Base-by-base conservation (phyloP, 1,140 invertebrate species). In the Ostrea denselamellosa region DNA sequence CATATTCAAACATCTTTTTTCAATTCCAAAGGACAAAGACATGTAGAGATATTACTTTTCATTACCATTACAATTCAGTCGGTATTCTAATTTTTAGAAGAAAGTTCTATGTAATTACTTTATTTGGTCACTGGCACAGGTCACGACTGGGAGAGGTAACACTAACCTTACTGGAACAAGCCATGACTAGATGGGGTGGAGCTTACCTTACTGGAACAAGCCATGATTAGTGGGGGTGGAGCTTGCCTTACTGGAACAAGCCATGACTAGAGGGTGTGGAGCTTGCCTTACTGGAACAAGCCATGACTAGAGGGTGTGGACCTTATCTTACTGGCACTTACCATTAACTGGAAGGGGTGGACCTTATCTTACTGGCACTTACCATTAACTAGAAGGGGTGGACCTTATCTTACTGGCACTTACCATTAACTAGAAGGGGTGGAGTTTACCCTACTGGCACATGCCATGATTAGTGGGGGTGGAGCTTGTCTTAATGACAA, bases 161-260 rank as follows among this genome's bases (percentile, higher is more conserved):
- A 3, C 86, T 83, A 86, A 97, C 97, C 95, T 97, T 97, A 71
- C 96, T 96, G 51, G 97, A 97, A 90, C 96, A 96, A 12, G 96
- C 97, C 4, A 5, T 62, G 7, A 62, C 58, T 14, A 0, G 7
- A 14, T 7, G 14, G n/a, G n/a, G 58, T 12, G n/a, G n/a, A 0
- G 14, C 86, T 83, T 87, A 97, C 97, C 95, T 97, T 97, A 71
- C 96, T 96, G 51, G 97, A 97, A 90, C 96, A 96, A 12, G 96
- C 97, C 4, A 98, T 97, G n/a, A 98, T 97, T 10, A 97, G 96
- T 9, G 14, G 14, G n/a, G 58, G 14, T 62, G 0, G 58, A 14
- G n/a, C 85, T 84, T 87, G 97, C 97, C 95, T 97, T 97, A 71
- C 96, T 96, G 44, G 97, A 97, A 89, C 96, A 96, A 12, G 96